Conservation (phyloP, 1,140 invertebrate genomes). For the Drosophila kurseongensis region DNA sequence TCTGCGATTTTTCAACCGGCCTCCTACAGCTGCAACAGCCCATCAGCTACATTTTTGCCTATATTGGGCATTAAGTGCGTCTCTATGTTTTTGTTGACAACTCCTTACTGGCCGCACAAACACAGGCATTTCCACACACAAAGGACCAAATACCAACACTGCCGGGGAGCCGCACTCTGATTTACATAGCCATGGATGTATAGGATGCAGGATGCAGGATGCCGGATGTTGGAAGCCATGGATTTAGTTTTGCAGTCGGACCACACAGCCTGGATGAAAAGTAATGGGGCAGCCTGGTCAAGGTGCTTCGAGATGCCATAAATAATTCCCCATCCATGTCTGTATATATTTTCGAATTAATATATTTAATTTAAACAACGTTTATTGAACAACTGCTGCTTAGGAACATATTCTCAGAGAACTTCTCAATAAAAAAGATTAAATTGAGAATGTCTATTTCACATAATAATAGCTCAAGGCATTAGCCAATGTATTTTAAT, state of each 20-base stretch:
- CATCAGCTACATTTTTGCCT: conserved; percentile 62
- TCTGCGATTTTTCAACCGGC: conserved; percentile 66
- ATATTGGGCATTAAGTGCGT: conserved; percentile 72
- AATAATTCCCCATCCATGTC: conserved; percentile 2
- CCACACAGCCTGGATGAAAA: conserved; percentile 48
- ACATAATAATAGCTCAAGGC: no score
- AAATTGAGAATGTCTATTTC: no score
- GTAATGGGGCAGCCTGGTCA: conserved; percentile 36
- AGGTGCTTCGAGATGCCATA: background rate
- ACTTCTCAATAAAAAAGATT: background rate
- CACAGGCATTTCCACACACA: conserved; percentile 16
- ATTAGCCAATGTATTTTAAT: background rate
- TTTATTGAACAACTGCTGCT: background rate
- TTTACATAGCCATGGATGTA: conserved; percentile 55
- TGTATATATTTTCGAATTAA: background rate
- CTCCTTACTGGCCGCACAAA: conserved; percentile 67
- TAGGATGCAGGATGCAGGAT: conserved; percentile 2
- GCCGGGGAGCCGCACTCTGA: conserved; percentile 34
- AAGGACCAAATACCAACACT: conserved; percentile 16
- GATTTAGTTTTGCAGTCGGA: conserved; percentile 43
- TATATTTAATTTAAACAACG: conserved; percentile 1
- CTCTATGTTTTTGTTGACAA: conserved; percentile 81
- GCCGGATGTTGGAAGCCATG: conserved; percentile 30
- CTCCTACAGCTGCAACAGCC: conserved; percentile 50
- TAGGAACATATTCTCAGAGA: no score